Evolutionary conservation across 2,113 vertebrate genomes (phyloP), one percentile per base, ranked within the genome.

Genomic region (Riparia riparia): DNA sequence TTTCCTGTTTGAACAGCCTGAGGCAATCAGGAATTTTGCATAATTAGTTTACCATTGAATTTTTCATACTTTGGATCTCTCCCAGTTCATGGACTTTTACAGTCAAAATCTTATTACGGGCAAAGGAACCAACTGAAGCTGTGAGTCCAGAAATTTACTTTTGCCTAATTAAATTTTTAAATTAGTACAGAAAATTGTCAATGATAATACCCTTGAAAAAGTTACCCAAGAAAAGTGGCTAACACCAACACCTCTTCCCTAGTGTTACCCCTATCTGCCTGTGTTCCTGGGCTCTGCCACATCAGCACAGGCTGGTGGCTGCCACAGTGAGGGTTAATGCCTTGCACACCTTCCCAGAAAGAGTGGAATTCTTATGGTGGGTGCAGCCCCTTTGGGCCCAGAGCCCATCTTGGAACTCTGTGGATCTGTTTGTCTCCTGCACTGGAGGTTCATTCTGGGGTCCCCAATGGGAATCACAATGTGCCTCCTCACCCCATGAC

Each of bases 271-370:
- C 1, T 37, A 5, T 68, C 47, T 63, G 2, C 9, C 24, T 63
- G 7, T 58, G 39, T 9, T 86, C 2, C 34, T 60, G 34, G 12
- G 6, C 7, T 50, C 32, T 37, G 31, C 12, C 12, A 37, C 10
- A 19, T 71, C 57, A 88, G 28, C 3, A 2, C 18, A 58, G 9
- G 10, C 4, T 19, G 3, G 25, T 63, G 31, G 10, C 17, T 63
- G 37, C 14, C 8, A 16, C 6, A 44, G 12, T 45, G 20, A 53
- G 7, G 7, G 42, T 26, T 0, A 0, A 13, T 1, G 4, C 4
- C 65, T 12, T 70, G 15, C 18, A 61, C 14, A 41, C 12, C 28
- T 24, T 86, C 11, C 14, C 7, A 68, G 19, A 19, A 74, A 26
- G 8, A 83, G 2, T 13, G 12, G 7, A 10, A 8, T 37, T 2